A percentile compares a stretch with the other conserved stretches of the same genome.
Evolutionary conservation across 2,888 invertebrate genomes (phyloP).

Genomic region (Hirtodrosophila histrioides): DNA sequence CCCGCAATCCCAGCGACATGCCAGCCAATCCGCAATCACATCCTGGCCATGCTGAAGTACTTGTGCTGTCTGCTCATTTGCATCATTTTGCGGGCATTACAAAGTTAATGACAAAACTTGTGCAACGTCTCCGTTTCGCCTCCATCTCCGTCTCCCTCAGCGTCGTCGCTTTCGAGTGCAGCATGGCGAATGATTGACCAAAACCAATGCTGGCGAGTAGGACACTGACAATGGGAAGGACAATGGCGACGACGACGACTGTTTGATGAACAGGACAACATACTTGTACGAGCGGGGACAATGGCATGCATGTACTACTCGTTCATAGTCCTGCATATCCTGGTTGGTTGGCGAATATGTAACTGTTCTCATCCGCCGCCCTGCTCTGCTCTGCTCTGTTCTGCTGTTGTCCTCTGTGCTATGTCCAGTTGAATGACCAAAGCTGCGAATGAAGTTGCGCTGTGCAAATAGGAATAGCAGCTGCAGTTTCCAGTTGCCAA

Average conservation of each 20-base stretch:
- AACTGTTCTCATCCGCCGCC: slow-evolving; percentile 17
- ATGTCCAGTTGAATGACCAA: slow-evolving; percentile 52
- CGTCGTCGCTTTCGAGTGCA: slow-evolving; percentile 38
- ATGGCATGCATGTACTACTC: slow-evolving; percentile 30
- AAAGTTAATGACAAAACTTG: slow-evolving; percentile 58
- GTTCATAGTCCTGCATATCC: slow-evolving; percentile 33
- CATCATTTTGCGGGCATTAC: slow-evolving; percentile 54
- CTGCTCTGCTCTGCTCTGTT: too few relatives aligned
- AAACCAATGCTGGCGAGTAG: slow-evolving; percentile 35
- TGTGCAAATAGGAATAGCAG: slow-evolving; percentile 66
- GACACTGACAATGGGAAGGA: slow-evolving; percentile 20
- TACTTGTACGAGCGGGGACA: slow-evolving; percentile 7
- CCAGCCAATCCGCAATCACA: slow-evolving; percentile 22
- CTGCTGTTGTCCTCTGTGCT: slow-evolving; percentile 1
- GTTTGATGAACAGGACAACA: slow-evolving; percentile 44
- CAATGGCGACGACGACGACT: slow-evolving; percentile 25
- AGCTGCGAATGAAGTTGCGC: slow-evolving; percentile 37
- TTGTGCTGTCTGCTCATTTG: slow-evolving; percentile 39
- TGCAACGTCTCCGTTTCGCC: slow-evolving; percentile 29
- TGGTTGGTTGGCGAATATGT: slow-evolving; percentile 22
- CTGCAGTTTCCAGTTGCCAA: slow-evolving; percentile 64
- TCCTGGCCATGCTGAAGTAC: slow-evolving; percentile 20
- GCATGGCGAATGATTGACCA: slow-evolving; percentile 48
- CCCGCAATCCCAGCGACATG: too few relatives aligned
- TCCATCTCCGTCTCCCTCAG: background rate